A percentile compares a stretch with the other conserved stretches of the same genome.
phyloP scores from a whole-genome alignment of 2,888 invertebrate species.

The Euspilapteryx auroguttella region DNA sequence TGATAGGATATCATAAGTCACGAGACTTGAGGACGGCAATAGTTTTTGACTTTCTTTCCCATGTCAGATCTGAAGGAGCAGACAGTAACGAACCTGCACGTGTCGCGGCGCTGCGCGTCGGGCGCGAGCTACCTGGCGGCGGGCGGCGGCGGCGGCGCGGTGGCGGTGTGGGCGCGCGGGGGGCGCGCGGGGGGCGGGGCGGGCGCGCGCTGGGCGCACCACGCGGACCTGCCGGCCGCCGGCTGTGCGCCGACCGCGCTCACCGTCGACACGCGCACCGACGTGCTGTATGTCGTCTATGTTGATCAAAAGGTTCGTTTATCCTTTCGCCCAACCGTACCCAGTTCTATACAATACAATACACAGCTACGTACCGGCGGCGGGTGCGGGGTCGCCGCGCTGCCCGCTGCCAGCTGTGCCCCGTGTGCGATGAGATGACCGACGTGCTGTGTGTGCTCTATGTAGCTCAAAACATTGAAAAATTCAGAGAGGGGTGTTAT shows the following conservation, averaged over 20 bases:
- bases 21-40: no score
- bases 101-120: slow-evolving; percentile 18
- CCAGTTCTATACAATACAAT: no score
- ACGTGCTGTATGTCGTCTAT: slow-evolving; percentile 71
- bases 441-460: no score
- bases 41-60: no score
- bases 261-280: slow-evolving; percentile 61
- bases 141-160: slow-evolving; percentile 66
- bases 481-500: no score
- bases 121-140: slow-evolving; percentile 60
- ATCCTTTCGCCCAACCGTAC: no score
- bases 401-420: no score
- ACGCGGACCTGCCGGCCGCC: slow-evolving; percentile 70
- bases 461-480: no score
- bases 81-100: slow-evolving; percentile 42
- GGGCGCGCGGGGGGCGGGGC: slow-evolving; percentile 19
- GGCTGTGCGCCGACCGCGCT: slow-evolving; percentile 72
- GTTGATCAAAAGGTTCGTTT: slow-evolving; percentile 73
- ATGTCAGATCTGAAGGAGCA: slow-evolving; percentile 58
- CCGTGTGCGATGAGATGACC: no score
- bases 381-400: no score
- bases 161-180: slow-evolving; percentile 64
- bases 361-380: no score
- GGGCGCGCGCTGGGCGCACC: slow-evolving; percentile 26
- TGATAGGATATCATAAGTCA: no score